A percentile compares a stretch with the other conserved stretches of the same genome.
These are phyloP conservation scores for Cynopterus sphinx DNA, from an alignment of 2,797 vertebrate species.

Conservation along the genomic window DNA sequence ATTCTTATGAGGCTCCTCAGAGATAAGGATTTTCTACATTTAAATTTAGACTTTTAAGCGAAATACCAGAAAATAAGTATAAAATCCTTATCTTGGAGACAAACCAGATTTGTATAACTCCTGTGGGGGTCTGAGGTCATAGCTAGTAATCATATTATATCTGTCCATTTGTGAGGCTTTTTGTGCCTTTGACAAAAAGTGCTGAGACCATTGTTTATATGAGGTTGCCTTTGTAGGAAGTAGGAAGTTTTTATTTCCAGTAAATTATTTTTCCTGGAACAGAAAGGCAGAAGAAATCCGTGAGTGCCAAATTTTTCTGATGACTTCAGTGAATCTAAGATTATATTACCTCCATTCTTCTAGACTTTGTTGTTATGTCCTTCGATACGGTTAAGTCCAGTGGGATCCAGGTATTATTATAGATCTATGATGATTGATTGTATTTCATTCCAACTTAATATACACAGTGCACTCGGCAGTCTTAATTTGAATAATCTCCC, in stretches of 20 bases:
- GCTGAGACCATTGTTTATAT: neutral
- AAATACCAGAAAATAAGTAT: neutral
- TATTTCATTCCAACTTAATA: neutral
- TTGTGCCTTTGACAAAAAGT: neutral
- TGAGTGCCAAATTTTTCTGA: neutral
- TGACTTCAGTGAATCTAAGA: neutral
- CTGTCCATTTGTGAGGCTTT: neutral
- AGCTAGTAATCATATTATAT: neutral
- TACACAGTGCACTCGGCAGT: neutral
- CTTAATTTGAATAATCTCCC: neutral
- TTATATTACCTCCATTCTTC: neutral
- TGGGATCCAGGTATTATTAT: neutral
- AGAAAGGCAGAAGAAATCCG: neutral
- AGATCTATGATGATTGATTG: neutral
- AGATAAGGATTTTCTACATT: neutral
- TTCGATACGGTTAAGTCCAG: neutral
- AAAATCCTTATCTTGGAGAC: neutral
- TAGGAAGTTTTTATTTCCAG: slow-evolving; percentile 4
- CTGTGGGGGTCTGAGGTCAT: neutral
- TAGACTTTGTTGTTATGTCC: neutral
- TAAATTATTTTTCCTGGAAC: neutral
- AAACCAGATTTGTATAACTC: neutral
- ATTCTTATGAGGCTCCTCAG: neutral
- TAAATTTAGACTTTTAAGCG: slow-evolving; percentile 2
- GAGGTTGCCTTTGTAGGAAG: neutral